A percentile compares a stretch with the other conserved stretches of the same genome.
Conservation (phyloP, 2,888 invertebrate genomes). For the Apocheima hispidaria region DNA sequence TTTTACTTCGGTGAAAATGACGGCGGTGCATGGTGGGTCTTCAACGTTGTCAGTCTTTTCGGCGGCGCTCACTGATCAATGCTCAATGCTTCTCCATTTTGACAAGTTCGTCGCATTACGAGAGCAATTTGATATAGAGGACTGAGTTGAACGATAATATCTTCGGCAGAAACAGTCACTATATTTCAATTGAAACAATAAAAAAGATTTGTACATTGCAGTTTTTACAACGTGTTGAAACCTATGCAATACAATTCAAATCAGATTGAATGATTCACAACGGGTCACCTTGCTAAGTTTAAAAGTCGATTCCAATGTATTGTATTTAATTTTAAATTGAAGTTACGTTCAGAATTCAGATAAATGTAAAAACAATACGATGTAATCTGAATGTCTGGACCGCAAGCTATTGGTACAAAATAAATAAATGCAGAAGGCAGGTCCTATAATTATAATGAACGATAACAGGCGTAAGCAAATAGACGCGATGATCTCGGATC, state of each 20-base stretch:
- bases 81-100: too few relatives aligned
- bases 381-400: conserved; percentile 49
- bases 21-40: too few relatives aligned
- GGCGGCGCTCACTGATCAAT: too few relatives aligned
- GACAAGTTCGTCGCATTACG: too few relatives aligned
- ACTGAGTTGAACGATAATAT: too few relatives aligned
- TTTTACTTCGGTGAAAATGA: too few relatives aligned
- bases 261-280: conserved; percentile 3
- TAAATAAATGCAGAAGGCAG: too few relatives aligned
- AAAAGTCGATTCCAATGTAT: conserved; percentile 22
- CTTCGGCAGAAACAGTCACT: background rate
- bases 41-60: too few relatives aligned
- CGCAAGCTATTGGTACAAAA: conserved; percentile 47
- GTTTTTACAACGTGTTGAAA: background rate
- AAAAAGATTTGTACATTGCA: background rate
- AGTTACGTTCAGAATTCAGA: conserved; percentile 11
- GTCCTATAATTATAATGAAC: too few relatives aligned
- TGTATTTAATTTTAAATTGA: conserved; percentile 25
- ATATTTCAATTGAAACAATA: background rate
- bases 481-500: too few relatives aligned
- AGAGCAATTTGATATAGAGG: too few relatives aligned
- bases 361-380: conserved; percentile 39
- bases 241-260: conserved; percentile 4
- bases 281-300: conserved; percentile 15
- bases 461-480: too few relatives aligned